Conservation (phyloP, 2,797 vertebrate species). For the Sternotherus odoratus region DNA sequence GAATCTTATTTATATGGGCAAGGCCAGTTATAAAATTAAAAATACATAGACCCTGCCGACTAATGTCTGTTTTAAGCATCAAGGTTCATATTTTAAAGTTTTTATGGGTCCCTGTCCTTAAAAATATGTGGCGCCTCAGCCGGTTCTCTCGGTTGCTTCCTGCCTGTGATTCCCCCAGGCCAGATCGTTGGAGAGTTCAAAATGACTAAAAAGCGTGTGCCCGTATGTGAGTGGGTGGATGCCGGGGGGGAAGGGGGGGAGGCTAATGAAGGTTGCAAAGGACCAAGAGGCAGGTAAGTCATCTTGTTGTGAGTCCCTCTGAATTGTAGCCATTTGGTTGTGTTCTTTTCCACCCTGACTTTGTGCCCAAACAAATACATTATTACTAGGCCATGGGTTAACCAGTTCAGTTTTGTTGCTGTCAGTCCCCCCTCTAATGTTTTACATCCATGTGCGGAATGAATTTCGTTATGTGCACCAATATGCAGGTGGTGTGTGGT, state of each 20-base stretch:
- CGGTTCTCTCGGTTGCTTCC: neutral
- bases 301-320: neutral
- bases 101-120: neutral
- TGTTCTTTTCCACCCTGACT: neutral
- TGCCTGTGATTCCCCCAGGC: neutral
- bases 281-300: neutral
- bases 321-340: neutral
- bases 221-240: neutral
- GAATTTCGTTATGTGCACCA: no score
- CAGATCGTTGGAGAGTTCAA: neutral
- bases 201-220: neutral
- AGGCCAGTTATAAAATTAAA: slow-evolving; percentile 23
- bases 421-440: neutral
- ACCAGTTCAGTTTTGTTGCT: neutral
- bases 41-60: neutral
- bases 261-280: neutral
- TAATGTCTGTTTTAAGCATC: neutral
- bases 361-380: neutral
- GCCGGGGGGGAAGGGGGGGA: neutral
- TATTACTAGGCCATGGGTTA: neutral
- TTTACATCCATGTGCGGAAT: no score
- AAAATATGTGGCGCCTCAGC: neutral
- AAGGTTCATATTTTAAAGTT: neutral
- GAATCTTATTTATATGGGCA: neutral
- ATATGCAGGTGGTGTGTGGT: no score